These are phyloP conservation scores for Drosophila histrio DNA, from an alignment of 2,888 invertebrate species.

Conservation along the genomic window DNA sequence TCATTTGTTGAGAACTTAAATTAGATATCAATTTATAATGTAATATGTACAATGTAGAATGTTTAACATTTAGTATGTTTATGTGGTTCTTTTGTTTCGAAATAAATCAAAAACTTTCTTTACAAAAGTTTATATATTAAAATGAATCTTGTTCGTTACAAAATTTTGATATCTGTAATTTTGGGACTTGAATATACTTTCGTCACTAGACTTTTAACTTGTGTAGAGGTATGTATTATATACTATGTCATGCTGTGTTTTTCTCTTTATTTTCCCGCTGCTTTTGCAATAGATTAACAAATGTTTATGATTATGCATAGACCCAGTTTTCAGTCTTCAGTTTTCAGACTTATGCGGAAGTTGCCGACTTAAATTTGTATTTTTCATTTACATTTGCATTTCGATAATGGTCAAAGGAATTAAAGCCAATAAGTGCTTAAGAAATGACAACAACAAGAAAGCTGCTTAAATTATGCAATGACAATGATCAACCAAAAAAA, in stretches of 20 bases:
- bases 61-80: neutral
- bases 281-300: constrained; percentile 28
- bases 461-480: constrained; percentile 48
- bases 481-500: constrained; percentile 20
- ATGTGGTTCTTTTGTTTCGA: neutral
- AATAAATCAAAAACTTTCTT: neutral
- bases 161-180: neutral
- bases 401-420: constrained; percentile 5
- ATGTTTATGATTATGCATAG: constrained; percentile 30
- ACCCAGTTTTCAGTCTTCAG: constrained; percentile 15
- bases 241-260: neutral
- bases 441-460: constrained; percentile 26
- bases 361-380: neutral
- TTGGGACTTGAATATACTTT: too few species aligned
- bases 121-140: neutral
- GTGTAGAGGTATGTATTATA: too few species aligned
- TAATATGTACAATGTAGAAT: neutral
- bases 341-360: constrained; percentile 32
- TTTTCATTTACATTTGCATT: neutral
- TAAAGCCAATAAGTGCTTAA: constrained; percentile 24
- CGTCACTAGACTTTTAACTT: too few species aligned
- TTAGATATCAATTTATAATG: neutral
- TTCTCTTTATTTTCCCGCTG: neutral
- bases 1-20: constrained; percentile 28
- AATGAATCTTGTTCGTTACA: neutral